Percentiles rank a stretch among this genome's conserved stretches.
Evolutionary conservation across 2,113 vertebrate species (phyloP).

Genomic region (Myxocyprinus asiaticus): DNA sequence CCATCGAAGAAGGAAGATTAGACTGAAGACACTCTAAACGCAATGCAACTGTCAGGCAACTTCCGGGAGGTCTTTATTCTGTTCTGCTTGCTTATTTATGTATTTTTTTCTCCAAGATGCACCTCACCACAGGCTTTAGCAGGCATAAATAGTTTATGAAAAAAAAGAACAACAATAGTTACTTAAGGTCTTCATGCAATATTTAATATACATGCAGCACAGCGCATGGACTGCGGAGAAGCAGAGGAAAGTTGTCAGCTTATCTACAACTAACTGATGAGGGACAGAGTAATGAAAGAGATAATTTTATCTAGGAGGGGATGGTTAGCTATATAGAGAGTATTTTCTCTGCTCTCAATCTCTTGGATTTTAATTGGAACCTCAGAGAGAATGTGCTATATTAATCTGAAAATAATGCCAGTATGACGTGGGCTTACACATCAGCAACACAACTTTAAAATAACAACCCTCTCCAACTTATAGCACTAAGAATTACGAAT

Average conservation of each 20-base stretch:
- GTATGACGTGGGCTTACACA: slow-evolving; percentile 53
- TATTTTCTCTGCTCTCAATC: slow-evolving; percentile 46
- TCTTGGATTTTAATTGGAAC: slow-evolving; percentile 58
- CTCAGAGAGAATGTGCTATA: slow-evolving; percentile 56
- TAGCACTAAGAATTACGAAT: not conserved
- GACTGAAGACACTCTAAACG: slow-evolving; percentile 24
- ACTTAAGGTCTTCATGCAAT: slow-evolving; percentile 75
- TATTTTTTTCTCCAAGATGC: slow-evolving; percentile 54
- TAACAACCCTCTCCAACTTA: not conserved
- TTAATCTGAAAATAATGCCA: slow-evolving; percentile 50
- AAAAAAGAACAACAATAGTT: slow-evolving; percentile 75
- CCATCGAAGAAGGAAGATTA: not conserved
- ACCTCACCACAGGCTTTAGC: slow-evolving; percentile 57
- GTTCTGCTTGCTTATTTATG: not conserved
- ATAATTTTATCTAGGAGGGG: slow-evolving; percentile 5
- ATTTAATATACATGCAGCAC: slow-evolving; percentile 64
- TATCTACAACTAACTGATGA: slow-evolving; percentile 55
- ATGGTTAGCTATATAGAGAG: slow-evolving; percentile 24
- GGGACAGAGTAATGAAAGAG: slow-evolving; percentile 37
- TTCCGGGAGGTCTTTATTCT: slow-evolving; percentile 12
- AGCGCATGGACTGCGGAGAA: slow-evolving; percentile 44
- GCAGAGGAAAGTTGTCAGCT: slow-evolving; percentile 54
- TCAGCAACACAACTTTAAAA: slow-evolving; percentile 51
- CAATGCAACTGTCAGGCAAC: not conserved
- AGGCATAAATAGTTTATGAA: slow-evolving; percentile 73